These are phyloP conservation scores for Herpetotheres cachinnans DNA, from an alignment of 2,113 vertebrate genomes.

Conservation along the genomic window DNA sequence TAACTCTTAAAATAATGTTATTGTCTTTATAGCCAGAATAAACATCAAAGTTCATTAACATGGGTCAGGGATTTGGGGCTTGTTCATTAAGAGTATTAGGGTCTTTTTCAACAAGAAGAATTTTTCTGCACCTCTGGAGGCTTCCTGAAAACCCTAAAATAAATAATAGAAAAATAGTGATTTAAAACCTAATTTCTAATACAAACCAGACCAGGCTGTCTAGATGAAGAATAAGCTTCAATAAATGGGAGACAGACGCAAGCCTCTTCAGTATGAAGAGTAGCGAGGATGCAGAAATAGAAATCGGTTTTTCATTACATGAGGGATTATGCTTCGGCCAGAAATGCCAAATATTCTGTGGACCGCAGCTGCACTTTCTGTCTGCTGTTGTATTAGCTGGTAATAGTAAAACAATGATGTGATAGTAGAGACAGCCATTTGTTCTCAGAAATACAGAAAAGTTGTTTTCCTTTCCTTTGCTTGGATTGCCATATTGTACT, in stretches of 20 bases:
- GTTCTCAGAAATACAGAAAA: slow-evolving; percentile 66
- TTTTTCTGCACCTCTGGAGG: slow-evolving; percentile 58
- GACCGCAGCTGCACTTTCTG: slow-evolving; percentile 78
- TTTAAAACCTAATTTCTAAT: slow-evolving; percentile 83
- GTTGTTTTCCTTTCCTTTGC: slow-evolving; percentile 55
- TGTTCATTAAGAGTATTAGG: slow-evolving; percentile 37
- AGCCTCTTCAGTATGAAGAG: slow-evolving; percentile 78
- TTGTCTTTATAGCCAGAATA: background rate
- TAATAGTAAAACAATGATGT: slow-evolving; percentile 81
- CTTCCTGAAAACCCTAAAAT: slow-evolving; percentile 72
- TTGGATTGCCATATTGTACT: slow-evolving; percentile 55
- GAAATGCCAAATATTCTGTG: slow-evolving; percentile 70
- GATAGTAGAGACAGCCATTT: slow-evolving; percentile 52
- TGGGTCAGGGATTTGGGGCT: slow-evolving; percentile 10
- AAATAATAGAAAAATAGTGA: slow-evolving; percentile 82
- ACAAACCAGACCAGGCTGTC: slow-evolving; percentile 76
- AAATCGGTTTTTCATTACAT: slow-evolving; percentile 83
- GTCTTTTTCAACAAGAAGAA: slow-evolving; percentile 43
- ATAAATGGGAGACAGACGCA: slow-evolving; percentile 79
- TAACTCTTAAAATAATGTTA: background rate
- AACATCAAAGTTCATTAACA: background rate
- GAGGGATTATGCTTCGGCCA: slow-evolving; percentile 76
- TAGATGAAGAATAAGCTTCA: slow-evolving; percentile 83
- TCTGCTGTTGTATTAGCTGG: slow-evolving; percentile 78
- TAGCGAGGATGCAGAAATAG: slow-evolving; percentile 77